Base-by-base conservation (phyloP, 1,140 invertebrate species). In the Druon quercuslanigerum region DNA sequence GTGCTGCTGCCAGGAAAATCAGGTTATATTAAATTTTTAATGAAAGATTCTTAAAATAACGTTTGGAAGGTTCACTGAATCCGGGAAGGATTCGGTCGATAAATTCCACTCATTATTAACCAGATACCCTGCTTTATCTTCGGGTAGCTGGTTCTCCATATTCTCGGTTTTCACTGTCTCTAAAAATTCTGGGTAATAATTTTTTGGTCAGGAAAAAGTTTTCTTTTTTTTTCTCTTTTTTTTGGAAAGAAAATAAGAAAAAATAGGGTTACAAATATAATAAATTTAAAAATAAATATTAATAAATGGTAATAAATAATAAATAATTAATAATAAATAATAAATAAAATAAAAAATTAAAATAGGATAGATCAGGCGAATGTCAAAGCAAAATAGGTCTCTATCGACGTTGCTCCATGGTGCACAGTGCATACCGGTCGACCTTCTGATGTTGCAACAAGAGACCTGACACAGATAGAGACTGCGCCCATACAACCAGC, bases 401-500 rank as follows among this genome's bases (percentile, higher is more conserved):
- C 78, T 83, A 83, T 83, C 80, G 79, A 77, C 84, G 83, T 86
- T 86, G 79, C 83, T 85, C 80, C 77, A 73, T 81, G 73, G 71
- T 72, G 79, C 80, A 82, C 76, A 82, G 73, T 79, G 82, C 85
- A 88, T 89, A 90, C 88, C 87, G 86, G 89, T 90, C 88, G 89
- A 90, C 89, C 89, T 90, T 90, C 89, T 90, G 86, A 83, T 89
- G 87, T 90, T 90, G 88, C 88, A 90, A 90, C 86, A 84, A 82
- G 82, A 87, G 89, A 89, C 87, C 86, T 90, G 88, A 88, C 89
- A 90, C 88, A 90, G 89, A 90, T 90, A 90, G 85, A 88, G 84
- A 84, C 85, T 84, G 83, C 81, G 83, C 83, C 83, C 81, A 81
- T 82, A 73, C 75, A 78, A 76, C 76, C 54, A 77, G 75, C 81